Conservation (phyloP, 2,888 invertebrate genomes). For the Dasypogon diadema region DNA sequence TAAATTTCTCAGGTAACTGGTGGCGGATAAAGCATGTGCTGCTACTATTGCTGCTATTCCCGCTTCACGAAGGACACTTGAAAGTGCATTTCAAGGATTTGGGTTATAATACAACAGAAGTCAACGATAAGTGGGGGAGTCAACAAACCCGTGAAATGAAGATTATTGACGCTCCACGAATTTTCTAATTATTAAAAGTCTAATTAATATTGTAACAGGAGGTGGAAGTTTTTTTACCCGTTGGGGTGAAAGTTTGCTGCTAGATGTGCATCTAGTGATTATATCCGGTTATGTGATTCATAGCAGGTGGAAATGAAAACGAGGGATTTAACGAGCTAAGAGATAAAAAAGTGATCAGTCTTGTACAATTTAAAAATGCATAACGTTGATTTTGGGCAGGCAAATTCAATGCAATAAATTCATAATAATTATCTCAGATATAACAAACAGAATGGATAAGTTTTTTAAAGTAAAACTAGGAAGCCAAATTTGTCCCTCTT, state of each 20-base stretch:
- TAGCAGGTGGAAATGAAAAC: too few relatives aligned
- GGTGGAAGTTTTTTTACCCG: conserved; percentile 13
- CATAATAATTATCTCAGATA: too few relatives aligned
- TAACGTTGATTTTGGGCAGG: too few relatives aligned
- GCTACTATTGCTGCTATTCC: conserved; percentile 17
- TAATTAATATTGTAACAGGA: conserved; percentile 40
- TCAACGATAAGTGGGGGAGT: neutral
- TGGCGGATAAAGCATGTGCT: conserved; percentile 36
- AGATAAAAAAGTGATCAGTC: too few relatives aligned
- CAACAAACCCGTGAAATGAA: conserved; percentile 11
- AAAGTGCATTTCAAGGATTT: conserved; percentile 48
- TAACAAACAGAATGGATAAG: too few relatives aligned
- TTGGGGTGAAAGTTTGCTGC: conserved; percentile 18
- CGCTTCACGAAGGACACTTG: conserved; percentile 48
- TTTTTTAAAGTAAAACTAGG: too few relatives aligned
- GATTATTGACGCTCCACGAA: conserved; percentile 44
- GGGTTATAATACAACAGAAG: conserved; percentile 26
- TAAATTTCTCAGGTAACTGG: conserved; percentile 47
- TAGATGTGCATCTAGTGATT: too few relatives aligned
- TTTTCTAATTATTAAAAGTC: conserved; percentile 41
- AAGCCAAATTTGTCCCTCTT: too few relatives aligned
- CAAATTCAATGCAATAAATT: too few relatives aligned
- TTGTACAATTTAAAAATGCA: too few relatives aligned
- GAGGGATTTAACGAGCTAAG: too few relatives aligned
- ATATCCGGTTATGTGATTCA: too few relatives aligned